phyloP scores from a whole-genome alignment of 2,888 invertebrate genomes.

The Spodoptera littoralis region DNA sequence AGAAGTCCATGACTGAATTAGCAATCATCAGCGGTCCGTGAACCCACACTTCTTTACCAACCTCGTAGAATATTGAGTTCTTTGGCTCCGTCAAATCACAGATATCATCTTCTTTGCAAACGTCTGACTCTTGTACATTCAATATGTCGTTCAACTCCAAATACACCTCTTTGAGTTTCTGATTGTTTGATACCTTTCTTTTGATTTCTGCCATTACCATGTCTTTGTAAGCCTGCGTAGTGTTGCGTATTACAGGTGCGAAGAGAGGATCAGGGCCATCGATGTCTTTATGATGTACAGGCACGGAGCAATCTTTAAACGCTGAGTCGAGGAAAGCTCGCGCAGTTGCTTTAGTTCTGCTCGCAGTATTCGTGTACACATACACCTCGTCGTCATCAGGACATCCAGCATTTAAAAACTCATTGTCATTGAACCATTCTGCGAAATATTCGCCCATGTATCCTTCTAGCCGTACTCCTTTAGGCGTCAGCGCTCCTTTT shows the following conservation, averaged over 20 bases:
- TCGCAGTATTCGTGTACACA: constrained; percentile 24
- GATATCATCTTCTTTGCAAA: constrained; percentile 41
- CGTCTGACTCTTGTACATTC: constrained; percentile 34
- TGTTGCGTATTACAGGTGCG: constrained; percentile 27
- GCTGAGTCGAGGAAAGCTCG: constrained; percentile 27
- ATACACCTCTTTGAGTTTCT: constrained; percentile 16
- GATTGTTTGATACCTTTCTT: constrained; percentile 17
- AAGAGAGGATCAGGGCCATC: constrained; percentile 36
- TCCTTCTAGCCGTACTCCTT: constrained; percentile 37
- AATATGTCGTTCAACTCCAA: constrained; percentile 39
- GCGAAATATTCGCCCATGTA: constrained; percentile 48
- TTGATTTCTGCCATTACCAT: constrained; percentile 24
- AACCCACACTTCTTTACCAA: constrained; percentile 20
- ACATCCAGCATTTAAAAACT: constrained; percentile 34
- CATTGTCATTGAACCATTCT: constrained; percentile 41
- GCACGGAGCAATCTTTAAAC: constrained; percentile 30
- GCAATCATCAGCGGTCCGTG: constrained; percentile 27
- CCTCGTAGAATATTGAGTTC: constrained; percentile 16
- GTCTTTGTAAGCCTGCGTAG: constrained; percentile 28
- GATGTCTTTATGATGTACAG: constrained; percentile 25
- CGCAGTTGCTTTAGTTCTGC: constrained; percentile 36
- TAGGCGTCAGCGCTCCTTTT: constrained; percentile 32
- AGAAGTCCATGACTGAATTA: constrained; percentile 26
- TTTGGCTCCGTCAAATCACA: constrained; percentile 43
- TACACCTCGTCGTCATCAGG: constrained; percentile 36